Percentiles rank a stretch among this genome's conserved stretches.
phyloP scores from a whole-genome alignment of 2,888 invertebrate genomes.

The Xanthostigma xanthostigma region DNA sequence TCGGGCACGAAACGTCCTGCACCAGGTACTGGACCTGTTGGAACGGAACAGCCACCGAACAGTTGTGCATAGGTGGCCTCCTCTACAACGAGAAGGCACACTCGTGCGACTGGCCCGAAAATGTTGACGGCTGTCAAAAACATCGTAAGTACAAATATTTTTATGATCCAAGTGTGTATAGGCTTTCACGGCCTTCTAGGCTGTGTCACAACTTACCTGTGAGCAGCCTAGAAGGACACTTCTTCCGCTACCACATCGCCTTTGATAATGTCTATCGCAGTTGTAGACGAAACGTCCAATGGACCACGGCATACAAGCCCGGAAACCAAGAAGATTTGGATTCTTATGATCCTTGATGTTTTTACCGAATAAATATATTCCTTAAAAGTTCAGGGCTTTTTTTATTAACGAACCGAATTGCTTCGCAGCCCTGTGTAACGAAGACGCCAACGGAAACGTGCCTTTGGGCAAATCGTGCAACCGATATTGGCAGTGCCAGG shows the following conservation, averaged over 20 bases:
- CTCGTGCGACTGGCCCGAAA: constrained; percentile 89
- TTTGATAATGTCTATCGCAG: no score
- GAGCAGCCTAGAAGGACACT: no score
- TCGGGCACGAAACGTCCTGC: constrained; percentile 86
- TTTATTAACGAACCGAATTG: background rate
- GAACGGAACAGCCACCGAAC: constrained; percentile 87
- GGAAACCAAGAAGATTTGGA: no score
- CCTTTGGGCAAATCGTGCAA: constrained; percentile 85
- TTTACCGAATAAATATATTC: background rate
- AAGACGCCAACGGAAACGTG: constrained; percentile 82
- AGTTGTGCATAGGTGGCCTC: constrained; percentile 80
- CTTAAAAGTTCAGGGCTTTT: background rate
- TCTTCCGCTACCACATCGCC: no score
- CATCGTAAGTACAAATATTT: constrained; percentile 58
- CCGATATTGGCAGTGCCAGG: constrained; percentile 88
- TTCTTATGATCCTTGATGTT: no score
- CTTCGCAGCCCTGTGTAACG: constrained; percentile 71
- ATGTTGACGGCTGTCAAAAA: constrained; percentile 85
- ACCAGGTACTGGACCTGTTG: constrained; percentile 90
- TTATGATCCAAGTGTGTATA: no score
- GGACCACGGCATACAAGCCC: no score
- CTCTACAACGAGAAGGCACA: constrained; percentile 82
- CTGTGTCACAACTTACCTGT: no score
- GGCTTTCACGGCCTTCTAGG: no score
- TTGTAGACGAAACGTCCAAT: no score